Percentiles rank a stretch among this genome's conserved stretches.
These are phyloP conservation scores for Nemotelus nigrinus DNA, from an alignment of 2,888 invertebrate genomes.

Conservation along the genomic window DNA sequence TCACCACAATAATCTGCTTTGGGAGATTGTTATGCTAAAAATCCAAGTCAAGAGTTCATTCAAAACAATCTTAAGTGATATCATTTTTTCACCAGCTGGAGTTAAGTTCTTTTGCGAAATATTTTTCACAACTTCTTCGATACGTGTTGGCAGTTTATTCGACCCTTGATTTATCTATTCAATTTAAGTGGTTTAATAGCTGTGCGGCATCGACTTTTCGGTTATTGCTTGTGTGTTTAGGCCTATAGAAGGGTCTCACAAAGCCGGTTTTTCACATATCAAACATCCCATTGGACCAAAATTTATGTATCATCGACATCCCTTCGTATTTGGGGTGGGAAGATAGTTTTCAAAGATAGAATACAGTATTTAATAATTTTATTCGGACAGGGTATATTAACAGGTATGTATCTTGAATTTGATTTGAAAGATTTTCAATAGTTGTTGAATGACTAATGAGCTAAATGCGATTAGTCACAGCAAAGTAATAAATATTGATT, in stretches of 20 bases:
- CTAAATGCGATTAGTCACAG: too few relatives aligned
- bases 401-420: too few relatives aligned
- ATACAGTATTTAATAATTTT: conserved; percentile 7
- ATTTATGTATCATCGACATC: conserved; percentile 21
- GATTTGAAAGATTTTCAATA: too few relatives aligned
- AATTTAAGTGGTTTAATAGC: conserved; percentile 10
- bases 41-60: too few relatives aligned
- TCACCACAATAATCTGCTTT: too few relatives aligned
- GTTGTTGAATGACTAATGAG: too few relatives aligned
- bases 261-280: conserved; percentile 11
- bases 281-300: conserved; percentile 29
- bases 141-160: neutral
- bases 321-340: conserved; percentile 1
- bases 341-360: conserved; percentile 11
- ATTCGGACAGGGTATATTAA: neutral
- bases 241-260: conserved; percentile 15
- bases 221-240: conserved; percentile 17
- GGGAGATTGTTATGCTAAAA: too few relatives aligned
- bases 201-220: neutral
- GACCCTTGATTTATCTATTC: neutral
- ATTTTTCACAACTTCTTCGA: neutral
- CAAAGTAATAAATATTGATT: too few relatives aligned
- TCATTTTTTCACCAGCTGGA: too few relatives aligned
- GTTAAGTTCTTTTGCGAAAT: neutral
- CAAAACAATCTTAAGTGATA: too few relatives aligned